phyloP scores from a whole-genome alignment of 2,797 vertebrate species.

The Jordanella pulchra region DNA sequence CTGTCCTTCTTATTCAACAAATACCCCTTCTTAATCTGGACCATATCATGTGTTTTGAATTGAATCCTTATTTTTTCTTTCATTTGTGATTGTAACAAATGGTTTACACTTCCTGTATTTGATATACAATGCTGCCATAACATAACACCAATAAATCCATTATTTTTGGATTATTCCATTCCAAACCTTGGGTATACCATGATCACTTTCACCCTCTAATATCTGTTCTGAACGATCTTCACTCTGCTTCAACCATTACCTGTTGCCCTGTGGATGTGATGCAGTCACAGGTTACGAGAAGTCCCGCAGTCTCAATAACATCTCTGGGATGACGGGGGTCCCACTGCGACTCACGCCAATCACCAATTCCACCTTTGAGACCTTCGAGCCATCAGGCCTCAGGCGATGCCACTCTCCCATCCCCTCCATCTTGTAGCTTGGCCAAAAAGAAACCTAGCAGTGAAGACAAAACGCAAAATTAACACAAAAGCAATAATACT shows the following conservation, averaged over 20 bases:
- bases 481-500: background rate
- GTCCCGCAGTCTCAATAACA: conserved; percentile 94
- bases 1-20: conserved; percentile 55
- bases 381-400: conserved; percentile 86
- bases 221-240: conserved; percentile 28
- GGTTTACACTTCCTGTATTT: conserved; percentile 58
- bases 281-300: conserved; percentile 90
- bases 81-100: conserved; percentile 67
- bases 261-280: conserved; percentile 39
- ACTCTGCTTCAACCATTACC: conserved; percentile 30
- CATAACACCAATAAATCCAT: conserved; percentile 41
- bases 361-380: conserved; percentile 85
- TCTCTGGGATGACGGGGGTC: conserved; percentile 88
- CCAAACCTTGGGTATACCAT: conserved; percentile 13
- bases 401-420: conserved; percentile 87
- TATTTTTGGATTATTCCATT: conserved; percentile 33
- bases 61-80: conserved; percentile 54
- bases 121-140: conserved; percentile 53
- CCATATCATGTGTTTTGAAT: conserved; percentile 53
- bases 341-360: conserved; percentile 88
- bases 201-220: conserved; percentile 28
- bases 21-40: conserved; percentile 61
- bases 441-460: conserved; percentile 27
- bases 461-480: conserved; percentile 23
- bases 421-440: conserved; percentile 90